These are phyloP conservation scores for Apis mellifera DNA, from an alignment of 1,140 invertebrate genomes.

Conservation along the genomic window Amel_HAv3.1 CM009931.2:930501-931000, in stretches of 20 bases:
- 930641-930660: not conserved
- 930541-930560: not conserved
- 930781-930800: conserved; percentile 26
- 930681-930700: not conserved
- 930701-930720: not conserved
- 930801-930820: conserved; percentile 53
- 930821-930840: conserved; percentile 28
- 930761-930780: conserved; percentile 60
- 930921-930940: conserved; percentile 49
- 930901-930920: conserved; percentile 37
- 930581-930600: no score
- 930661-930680: not conserved
- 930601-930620: no score
- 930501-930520: conserved; percentile 17
- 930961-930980: not conserved
- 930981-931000: not conserved
- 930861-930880: conserved; percentile 41
- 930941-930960: not conserved
- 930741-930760: no score
- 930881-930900: not conserved
- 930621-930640: no score
- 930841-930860: conserved; percentile 44
- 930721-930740: conserved; percentile 56
- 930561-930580: no score
- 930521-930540: no score